A percentile compares a stretch with the other conserved stretches of the same genome.
These are phyloP conservation scores for Pollenia labialis DNA, from an alignment of 2,888 invertebrate species.

Conservation along the genomic window DNA sequence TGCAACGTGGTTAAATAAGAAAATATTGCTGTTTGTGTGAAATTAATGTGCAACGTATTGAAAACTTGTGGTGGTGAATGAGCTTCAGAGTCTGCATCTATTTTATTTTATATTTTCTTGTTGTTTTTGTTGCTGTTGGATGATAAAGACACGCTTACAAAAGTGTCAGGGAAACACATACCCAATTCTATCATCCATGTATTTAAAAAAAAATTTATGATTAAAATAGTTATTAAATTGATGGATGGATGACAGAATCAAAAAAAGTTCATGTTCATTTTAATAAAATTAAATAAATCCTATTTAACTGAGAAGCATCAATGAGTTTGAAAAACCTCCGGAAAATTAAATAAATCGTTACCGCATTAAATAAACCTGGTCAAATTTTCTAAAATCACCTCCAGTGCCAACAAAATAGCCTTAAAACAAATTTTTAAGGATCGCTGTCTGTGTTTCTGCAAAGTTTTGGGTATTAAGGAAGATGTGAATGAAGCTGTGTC, in stretches of 20 bases:
- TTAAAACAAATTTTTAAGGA: no score
- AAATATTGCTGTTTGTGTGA: conserved; percentile 35
- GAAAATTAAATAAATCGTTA: no score
- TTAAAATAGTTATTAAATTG: background rate
- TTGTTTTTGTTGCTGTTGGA: background rate
- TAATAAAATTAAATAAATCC: no score
- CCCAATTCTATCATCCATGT: conserved; percentile 9
- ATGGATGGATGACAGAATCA: background rate
- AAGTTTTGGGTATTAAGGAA: no score
- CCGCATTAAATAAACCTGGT: no score
- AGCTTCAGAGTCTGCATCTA: conserved; percentile 18
- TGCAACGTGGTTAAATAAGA: conserved; percentile 61
- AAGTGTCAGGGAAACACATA: conserved; percentile 16
- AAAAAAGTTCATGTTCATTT: background rate
- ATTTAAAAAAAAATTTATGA: background rate
- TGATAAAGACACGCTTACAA: background rate
- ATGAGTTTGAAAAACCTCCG: no score
- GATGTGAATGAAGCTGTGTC: no score
- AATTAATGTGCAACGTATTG: conserved; percentile 21
- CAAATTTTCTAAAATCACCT: no score
- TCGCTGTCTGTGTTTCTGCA: no score
- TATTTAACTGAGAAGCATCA: no score
- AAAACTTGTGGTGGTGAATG: background rate
- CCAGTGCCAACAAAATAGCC: no score
- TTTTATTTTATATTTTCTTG: background rate